Conservation (phyloP, 1,140 invertebrate genomes). For the Stegodyphus dumicola region DNA sequence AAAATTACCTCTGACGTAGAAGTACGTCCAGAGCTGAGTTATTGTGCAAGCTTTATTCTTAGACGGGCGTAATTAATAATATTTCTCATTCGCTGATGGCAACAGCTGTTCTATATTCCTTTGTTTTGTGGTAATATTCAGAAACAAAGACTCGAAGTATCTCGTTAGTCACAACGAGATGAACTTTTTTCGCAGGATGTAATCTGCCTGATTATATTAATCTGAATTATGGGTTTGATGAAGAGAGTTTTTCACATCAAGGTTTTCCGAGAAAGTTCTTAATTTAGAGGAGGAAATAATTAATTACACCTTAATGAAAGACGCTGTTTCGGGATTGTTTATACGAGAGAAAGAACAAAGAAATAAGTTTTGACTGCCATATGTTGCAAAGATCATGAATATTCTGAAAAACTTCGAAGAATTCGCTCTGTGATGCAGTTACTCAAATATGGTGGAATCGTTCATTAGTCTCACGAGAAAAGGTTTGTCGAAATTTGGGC, state of each 20-base stretch:
- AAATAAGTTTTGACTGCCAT: conserved; percentile 9
- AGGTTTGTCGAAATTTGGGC: no score
- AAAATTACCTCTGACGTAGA: conserved; percentile 13
- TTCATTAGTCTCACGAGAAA: no score
- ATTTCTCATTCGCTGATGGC: conserved; percentile 18
- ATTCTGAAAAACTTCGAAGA: not conserved
- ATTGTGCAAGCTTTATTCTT: conserved; percentile 10
- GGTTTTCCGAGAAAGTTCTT: conserved; percentile 10
- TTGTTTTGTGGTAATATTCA: conserved; percentile 27
- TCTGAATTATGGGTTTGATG: not conserved
- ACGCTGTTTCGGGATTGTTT: not conserved
- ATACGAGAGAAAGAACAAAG: conserved; percentile 14
- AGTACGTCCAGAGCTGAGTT: not conserved
- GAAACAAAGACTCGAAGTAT: conserved; percentile 34
- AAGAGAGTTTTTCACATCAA: not conserved
- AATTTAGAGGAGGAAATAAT: conserved; percentile 4
- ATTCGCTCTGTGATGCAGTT: not conserved
- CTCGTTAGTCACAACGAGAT: conserved; percentile 21
- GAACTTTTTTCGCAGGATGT: not conserved
- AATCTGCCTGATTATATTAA: not conserved
- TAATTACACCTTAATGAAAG: conserved; percentile 12
- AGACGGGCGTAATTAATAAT: conserved; percentile 38
- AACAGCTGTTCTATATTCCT: conserved; percentile 30
- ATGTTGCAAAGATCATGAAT: conserved; percentile 35
- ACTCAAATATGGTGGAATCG: not conserved